Evolutionary conservation across 1,140 invertebrate genomes (phyloP), one percentile per base, ranked within the genome.

Genomic region (Lethrus apterus): DNA sequence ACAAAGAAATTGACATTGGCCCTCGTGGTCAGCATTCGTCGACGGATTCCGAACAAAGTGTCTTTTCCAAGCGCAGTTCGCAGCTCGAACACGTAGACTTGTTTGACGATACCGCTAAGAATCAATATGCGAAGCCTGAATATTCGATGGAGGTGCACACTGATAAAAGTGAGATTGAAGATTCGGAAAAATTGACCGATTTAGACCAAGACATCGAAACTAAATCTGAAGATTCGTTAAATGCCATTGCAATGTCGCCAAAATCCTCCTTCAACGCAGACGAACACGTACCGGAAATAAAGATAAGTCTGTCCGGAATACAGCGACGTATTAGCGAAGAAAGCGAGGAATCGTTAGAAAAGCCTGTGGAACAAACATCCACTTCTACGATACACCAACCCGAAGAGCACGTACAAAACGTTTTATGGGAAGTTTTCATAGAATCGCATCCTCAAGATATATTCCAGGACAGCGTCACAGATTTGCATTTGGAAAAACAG

Each of bases 401-500:
- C 15, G 69, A 76, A 60, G 70, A 77, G 60, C 69, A 75, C 51
- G 66, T 78, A 47, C 68, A 75, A 55, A 74, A 78, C 51, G 75
- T 75, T 46, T 65, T 81, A 35, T 80, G 79, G 74, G 79, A 81
- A 69, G 73, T 79, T 19, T 72, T 78, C 17, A 59, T 79, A 10
- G 71, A 78, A 63, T 71, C 75, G 56, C 64, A 69, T 46, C 44
- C 54, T 10, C 51, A 53, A 47, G 13, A 48, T 30, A 20, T 50
- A 20, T 56, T 60, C 36, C 55, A 59, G 26, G 57, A 65, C 50
- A 59, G 53, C 53, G 54, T 57, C 17, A 24, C 51, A 38, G 57
- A 55, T 10, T 30, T 63, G 10, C 21, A 31, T 3, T 9, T 30
- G 14, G 26, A 47, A 17, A 46, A 50, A 24, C n/a, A n/a, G n/a